phyloP scores from a whole-genome alignment of 2,797 vertebrate genomes.

The Tiaroga cobitis region DNA sequence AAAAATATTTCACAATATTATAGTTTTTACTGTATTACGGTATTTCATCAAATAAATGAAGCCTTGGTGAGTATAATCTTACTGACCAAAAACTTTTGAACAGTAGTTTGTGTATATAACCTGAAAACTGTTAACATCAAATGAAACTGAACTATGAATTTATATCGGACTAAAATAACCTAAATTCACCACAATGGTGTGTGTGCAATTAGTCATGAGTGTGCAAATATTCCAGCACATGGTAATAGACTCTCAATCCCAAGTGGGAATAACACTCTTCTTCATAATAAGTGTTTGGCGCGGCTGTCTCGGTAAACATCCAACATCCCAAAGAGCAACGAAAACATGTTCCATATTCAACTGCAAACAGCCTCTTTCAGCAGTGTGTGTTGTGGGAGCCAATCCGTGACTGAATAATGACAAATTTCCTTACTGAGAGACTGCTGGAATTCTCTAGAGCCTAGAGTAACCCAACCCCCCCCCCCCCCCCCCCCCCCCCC shows the following conservation, averaged over 20 bases:
- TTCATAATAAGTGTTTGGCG: conserved; percentile 14
- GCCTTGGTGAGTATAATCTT: neutral
- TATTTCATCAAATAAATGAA: neutral
- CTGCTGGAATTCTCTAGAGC: conserved; percentile 5
- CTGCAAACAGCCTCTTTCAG: conserved; percentile 33
- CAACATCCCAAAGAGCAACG: conserved; percentile 20
- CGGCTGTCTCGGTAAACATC: neutral
- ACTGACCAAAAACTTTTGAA: too few species aligned
- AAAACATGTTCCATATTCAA: conserved; percentile 12
- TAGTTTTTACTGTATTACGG: neutral
- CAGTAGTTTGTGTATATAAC: neutral
- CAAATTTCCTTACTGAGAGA: conserved; percentile 35
- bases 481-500: neutral
- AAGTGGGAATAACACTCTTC: neutral
- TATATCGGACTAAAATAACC: neutral
- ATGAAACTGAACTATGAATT: neutral
- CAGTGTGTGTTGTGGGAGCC: neutral
- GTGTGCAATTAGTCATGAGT: conserved; percentile 7
- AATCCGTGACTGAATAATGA: conserved; percentile 37
- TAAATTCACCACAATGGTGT: neutral
- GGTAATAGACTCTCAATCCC: neutral
- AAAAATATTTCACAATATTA: neutral
- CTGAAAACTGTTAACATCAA: neutral
- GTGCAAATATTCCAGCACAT: conserved; percentile 4
- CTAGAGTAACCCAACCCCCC: neutral